Evolutionary conservation across 1,140 invertebrate species (phyloP), one percentile per base, ranked within the genome.

Genomic region (Caenorhabditis brenneri): DNA sequence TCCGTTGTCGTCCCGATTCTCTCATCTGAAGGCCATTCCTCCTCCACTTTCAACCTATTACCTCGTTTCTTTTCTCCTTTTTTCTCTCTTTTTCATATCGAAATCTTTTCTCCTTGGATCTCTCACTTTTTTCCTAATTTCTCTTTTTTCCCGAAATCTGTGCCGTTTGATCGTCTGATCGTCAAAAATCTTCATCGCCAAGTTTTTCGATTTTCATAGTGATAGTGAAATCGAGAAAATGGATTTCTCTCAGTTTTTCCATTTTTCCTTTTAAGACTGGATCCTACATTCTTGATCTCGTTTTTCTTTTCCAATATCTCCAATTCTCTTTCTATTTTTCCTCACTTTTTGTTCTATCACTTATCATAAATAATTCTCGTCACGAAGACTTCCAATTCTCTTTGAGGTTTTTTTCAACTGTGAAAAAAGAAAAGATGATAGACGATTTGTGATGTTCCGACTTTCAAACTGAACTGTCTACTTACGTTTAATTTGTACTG

Each of bases 171-270:
- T 36, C 58, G 31, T 65, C 53, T 7, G 53, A 58, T 29, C 31
- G 22, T 55, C 53, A 55, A 55, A 65, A 33, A 36, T 19, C 15
- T 27, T 29, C 9, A 16, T n/a, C 15, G 53, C 15, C 53, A 24
- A 29, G 42, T 74, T 74, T 74, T 74, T 74, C 36, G 65, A 74
- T 74, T 74, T 65, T 65, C 29, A 65, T 36, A 33, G 10, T 65
- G 65, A 74, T 74, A 74, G 65, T 74, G 65, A 74, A 74, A 74
- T 65, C 31, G 29, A 65, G 58, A 33, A 65, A 65, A 36, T 33
- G 15, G 31, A 65, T 29, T 55, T 51, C 48, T 51, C 48, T 51
- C 48, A n/a, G 22, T 27, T 55, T 55, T 55, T n/a, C 53, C 10
- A 22, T 29, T 55, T 51, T 29, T 29, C 24, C 7, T 58, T 58